Conservation (phyloP, 2,888 invertebrate genomes). For the Alviniconcha strummeri region DNA sequence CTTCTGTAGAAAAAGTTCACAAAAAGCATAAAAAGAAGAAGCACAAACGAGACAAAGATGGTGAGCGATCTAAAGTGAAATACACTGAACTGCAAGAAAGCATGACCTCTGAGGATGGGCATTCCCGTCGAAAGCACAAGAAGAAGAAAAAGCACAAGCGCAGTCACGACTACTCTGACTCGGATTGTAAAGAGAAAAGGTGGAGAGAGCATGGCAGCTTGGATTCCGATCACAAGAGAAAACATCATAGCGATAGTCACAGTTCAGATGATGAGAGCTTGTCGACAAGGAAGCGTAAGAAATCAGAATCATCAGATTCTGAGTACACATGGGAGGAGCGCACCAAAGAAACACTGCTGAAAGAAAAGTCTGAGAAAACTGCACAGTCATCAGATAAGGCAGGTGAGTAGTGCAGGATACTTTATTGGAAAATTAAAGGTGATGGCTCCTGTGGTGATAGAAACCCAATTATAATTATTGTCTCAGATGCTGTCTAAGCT, state of each 20-base stretch:
- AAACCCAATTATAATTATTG: no score
- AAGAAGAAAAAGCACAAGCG: slow-evolving; percentile 53
- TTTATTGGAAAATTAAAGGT: not conserved
- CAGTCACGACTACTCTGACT: slow-evolving; percentile 39
- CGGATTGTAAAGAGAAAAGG: slow-evolving; percentile 39
- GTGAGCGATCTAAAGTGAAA: slow-evolving; percentile 4
- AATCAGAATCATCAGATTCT: slow-evolving; percentile 13
- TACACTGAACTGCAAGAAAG: slow-evolving; percentile 8
- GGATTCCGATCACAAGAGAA: slow-evolving; percentile 34
- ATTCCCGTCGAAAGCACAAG: slow-evolving; percentile 31
- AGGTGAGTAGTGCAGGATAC: not conserved
- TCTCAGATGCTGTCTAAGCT: no score
- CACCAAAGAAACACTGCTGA: slow-evolving; percentile 62
- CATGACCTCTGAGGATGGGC: not conserved
- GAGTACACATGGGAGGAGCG: slow-evolving; percentile 73
- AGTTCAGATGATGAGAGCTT: slow-evolving; percentile 12
- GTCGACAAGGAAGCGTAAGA: not conserved
- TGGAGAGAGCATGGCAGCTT: slow-evolving; percentile 37
- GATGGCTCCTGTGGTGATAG: no score
- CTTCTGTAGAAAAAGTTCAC: slow-evolving; percentile 36
- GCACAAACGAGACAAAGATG: slow-evolving; percentile 49
- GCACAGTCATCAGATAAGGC: slow-evolving; percentile 35
- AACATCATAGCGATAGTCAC: slow-evolving; percentile 32
- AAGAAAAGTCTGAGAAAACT: slow-evolving; percentile 7
- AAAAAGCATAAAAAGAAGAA: slow-evolving; percentile 59